Conservation (phyloP, 2,888 invertebrate genomes). For the Biston betularia region DNA sequence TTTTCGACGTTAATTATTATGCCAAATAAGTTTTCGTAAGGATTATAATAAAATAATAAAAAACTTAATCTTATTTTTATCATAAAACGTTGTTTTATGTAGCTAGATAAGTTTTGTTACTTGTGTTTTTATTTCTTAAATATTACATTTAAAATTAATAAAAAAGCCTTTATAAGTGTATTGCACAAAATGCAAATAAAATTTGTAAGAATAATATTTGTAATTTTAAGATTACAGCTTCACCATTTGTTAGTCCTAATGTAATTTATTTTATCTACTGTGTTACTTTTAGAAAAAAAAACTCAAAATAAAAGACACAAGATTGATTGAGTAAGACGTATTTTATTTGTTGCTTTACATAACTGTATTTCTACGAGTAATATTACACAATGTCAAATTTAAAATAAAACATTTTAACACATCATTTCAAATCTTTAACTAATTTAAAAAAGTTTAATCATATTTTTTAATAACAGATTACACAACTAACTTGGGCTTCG, state of each 20-base stretch:
- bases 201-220: background rate
- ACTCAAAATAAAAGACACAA: constrained; percentile 21
- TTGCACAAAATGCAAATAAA: constrained; percentile 2
- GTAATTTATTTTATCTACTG: background rate
- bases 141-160: background rate
- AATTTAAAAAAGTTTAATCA: too few relatives aligned
- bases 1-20: background rate
- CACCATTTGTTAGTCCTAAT: background rate
- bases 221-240: background rate
- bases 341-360: background rate
- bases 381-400: background rate
- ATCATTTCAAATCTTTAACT: too few relatives aligned
- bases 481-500: background rate
- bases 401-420: too few relatives aligned
- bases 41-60: background rate
- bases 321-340: background rate
- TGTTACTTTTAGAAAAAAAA: background rate
- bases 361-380: background rate
- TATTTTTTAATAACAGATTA: background rate
- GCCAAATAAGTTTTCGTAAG: background rate
- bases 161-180: background rate
- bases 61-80: background rate
- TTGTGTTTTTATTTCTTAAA: constrained; percentile 3
- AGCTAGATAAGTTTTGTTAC: background rate
- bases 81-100: background rate